phyloP scores from a whole-genome alignment of 2,113 vertebrate species.

The Myrmecobius fasciatus region DNA sequence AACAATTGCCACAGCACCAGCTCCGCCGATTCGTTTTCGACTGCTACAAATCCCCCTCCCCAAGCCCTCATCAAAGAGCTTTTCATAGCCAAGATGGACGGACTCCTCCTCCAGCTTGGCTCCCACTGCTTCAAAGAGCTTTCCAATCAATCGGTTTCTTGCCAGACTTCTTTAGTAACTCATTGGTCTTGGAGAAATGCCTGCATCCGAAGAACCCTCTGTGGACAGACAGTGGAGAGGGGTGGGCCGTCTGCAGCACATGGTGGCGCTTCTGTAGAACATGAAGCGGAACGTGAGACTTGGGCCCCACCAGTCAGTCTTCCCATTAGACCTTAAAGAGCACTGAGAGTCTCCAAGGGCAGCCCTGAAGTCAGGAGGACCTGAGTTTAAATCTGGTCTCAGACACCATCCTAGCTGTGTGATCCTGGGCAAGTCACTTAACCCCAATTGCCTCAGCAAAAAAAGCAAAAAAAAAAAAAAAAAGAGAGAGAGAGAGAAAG shows the following conservation, averaged over 20 bases:
- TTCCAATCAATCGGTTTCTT: slow-evolving; percentile 94
- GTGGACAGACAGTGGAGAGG: slow-evolving; percentile 93
- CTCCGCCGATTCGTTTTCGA: background rate
- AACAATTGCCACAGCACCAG: background rate
- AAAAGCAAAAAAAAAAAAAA: too few species aligned
- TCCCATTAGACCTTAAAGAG: background rate
- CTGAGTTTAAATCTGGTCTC: too few species aligned
- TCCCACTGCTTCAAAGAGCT: slow-evolving; percentile 80
- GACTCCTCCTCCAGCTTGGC: too few species aligned
- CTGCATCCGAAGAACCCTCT: slow-evolving; percentile 94
- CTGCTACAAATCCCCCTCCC: background rate
- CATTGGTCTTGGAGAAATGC: slow-evolving; percentile 95
- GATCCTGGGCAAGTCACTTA: too few species aligned
- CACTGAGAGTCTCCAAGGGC: too few species aligned
- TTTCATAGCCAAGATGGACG: background rate
- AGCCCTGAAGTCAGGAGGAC: too few species aligned
- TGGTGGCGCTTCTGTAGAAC: slow-evolving; percentile 93
- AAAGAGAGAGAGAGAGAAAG: too few species aligned
- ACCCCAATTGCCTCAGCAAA: too few species aligned
- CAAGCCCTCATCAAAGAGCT: background rate
- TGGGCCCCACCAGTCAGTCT: background rate
- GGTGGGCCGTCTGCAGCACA: slow-evolving; percentile 92
- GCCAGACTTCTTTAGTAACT: slow-evolving; percentile 88
- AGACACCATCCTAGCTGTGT: too few species aligned
- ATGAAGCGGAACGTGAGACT: accelerated